phyloP scores from a whole-genome alignment of 2,888 invertebrate species.

The Mimumesa dahlbomi region DNA sequence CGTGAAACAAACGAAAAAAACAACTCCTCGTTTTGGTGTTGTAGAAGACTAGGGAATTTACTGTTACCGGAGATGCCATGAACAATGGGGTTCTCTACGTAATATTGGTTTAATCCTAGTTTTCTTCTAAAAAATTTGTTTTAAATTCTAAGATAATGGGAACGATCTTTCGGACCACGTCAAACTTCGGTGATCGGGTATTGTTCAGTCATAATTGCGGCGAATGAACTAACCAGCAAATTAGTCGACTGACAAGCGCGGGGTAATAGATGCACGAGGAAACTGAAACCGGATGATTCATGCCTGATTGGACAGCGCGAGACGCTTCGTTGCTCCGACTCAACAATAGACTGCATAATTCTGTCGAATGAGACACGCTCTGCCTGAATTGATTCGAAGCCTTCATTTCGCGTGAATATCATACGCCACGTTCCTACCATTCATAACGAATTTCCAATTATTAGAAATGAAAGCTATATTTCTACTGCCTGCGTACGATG shows the following conservation, averaged over 20 bases:
- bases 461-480: constrained; percentile 24
- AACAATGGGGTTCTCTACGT: no score
- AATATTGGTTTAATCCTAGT: no score
- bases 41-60: no score
- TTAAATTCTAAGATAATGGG: no score
- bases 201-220: constrained; percentile 60
- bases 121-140: no score
- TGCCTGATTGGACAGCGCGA: constrained; percentile 69
- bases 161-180: no score
- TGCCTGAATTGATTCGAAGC: constrained; percentile 53
- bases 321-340: constrained; percentile 64
- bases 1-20: no score
- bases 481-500: background rate
- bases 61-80: no score
- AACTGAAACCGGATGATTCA: constrained; percentile 72
- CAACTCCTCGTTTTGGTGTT: no score
- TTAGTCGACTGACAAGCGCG: constrained; percentile 69
- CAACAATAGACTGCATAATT: constrained; percentile 70
- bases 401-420: constrained; percentile 42
- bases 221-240: constrained; percentile 67
- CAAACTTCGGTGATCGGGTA: no score
- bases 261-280: constrained; percentile 71
- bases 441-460: constrained; percentile 31
- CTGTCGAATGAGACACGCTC: constrained; percentile 61
- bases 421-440: constrained; percentile 22